Base-by-base conservation (phyloP, 53 echinoderm and acorn worm genomes). In the Zoroaster sp. region DNA sequence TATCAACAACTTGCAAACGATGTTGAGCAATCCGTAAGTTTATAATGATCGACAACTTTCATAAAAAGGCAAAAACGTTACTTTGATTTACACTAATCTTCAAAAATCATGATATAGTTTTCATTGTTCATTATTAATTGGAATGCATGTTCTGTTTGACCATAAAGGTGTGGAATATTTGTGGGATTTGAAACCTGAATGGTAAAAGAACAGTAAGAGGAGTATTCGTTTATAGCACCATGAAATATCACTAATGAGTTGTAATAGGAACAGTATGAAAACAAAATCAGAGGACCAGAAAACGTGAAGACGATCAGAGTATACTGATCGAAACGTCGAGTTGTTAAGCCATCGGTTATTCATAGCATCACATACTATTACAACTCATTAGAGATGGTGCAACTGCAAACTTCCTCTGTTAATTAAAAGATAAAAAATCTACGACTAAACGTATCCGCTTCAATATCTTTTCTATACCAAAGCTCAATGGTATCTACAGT, bases 21-120 rank as follows among this genome's bases (percentile, higher is more conserved):
- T 66, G 71, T 85, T 21, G 71, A 69, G 36, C 15, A 18, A 71
- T 38, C 70, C 1, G 85, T 85, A 34, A 85, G 85, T 70, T 34
- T 54, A 35, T 17, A 6, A 51, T 5, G 15, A 25, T 15, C 18
- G 32, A 32, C 15, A 35, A 35, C 7, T 32, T 69, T 0, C 14
- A 4, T 69, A 15, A 0, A 28, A 12, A 67, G 3, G 23, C 8
- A 8, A 3, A 17, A 7, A 2, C 23, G 67, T 4, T 6, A 33
- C 12, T 28, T 28, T 8, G 49, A 23, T 32, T 32, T 32, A 9
- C 32, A 28, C 23, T 66, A 0, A 23, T 35, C 0, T 69, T 69
- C 0, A 12, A 25, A 33, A 1, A 5, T 35, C 14, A 34, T 34
- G 63, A 59, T 25, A 59, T 7, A 28, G 25, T 10, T 8, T 59